Conservation (phyloP, 2,113 vertebrate species). For the Dipodomys merriami region DNA sequence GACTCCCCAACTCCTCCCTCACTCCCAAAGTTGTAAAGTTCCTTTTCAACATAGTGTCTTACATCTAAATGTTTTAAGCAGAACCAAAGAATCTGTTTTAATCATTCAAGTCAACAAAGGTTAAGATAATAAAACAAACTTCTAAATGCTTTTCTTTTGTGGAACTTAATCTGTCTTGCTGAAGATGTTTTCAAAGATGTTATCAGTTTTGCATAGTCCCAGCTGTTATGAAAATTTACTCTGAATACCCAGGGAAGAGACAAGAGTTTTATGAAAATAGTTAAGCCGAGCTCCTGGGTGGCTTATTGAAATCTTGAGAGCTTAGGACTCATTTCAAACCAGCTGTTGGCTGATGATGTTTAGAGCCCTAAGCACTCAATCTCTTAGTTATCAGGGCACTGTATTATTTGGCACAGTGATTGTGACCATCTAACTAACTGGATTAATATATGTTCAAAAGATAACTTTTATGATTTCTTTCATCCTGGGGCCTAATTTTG, state of each 20-base stretch:
- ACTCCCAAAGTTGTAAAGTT: too few species aligned
- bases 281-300: constrained; percentile 70
- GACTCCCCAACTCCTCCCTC: too few species aligned
- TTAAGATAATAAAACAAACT: constrained; percentile 84
- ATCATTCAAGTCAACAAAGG: constrained; percentile 83
- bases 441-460: constrained; percentile 62
- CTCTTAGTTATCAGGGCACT: constrained; percentile 71
- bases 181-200: constrained; percentile 80
- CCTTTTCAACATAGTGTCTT: too few species aligned
- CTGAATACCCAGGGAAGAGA: constrained; percentile 70
- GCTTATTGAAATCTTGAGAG: constrained; percentile 81
- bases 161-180: constrained; percentile 81
- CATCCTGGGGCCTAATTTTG: constrained; percentile 60
- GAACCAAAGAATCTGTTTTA: constrained; percentile 80
- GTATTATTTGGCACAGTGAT: constrained; percentile 72
- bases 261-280: constrained; percentile 80
- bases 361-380: constrained; percentile 79
- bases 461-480: constrained; percentile 53
- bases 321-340: constrained; percentile 85
- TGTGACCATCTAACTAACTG: constrained; percentile 79
- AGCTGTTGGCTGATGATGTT: constrained; percentile 83
- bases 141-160: constrained; percentile 78
- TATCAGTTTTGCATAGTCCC: constrained; percentile 80
- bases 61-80: constrained; percentile 71
- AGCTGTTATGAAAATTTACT: constrained; percentile 82